phyloP scores from a whole-genome alignment of 2,888 invertebrate species.

The Cremastinae sp. region DNA sequence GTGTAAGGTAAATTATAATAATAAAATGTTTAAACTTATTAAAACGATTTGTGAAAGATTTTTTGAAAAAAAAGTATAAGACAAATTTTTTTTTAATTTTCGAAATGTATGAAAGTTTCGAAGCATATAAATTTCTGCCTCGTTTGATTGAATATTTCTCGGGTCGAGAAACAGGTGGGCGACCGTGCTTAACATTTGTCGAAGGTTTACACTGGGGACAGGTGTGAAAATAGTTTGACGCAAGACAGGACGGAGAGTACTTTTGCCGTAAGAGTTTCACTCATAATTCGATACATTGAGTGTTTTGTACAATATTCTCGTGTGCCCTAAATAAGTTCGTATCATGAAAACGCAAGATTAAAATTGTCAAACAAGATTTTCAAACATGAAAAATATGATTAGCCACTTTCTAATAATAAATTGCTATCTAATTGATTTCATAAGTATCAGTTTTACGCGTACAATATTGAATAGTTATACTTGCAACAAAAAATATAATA shows the following conservation, averaged over 20 bases:
- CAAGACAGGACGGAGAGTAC: slow-evolving; percentile 33
- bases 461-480: no score
- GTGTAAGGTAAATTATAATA: no score
- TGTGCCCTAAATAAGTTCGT: slow-evolving; percentile 24
- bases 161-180: slow-evolving; percentile 9
- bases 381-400: neutral
- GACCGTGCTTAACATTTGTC: slow-evolving; percentile 5
- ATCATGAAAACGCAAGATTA: neutral
- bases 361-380: neutral
- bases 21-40: no score
- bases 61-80: no score
- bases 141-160: slow-evolving; percentile 3
- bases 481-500: no score
- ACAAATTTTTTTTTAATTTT: no score
- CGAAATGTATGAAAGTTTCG: no score
- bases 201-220: slow-evolving; percentile 34
- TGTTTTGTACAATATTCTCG: slow-evolving; percentile 34
- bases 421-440: no score
- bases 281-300: slow-evolving; percentile 44
- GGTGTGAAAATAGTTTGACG: slow-evolving; percentile 35
- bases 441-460: no score
- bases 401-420: neutral
- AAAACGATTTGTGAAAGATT: no score
- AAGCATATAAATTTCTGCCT: neutral
- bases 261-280: slow-evolving; percentile 26